A percentile compares a stretch with the other conserved stretches of the same genome.
phyloP scores from a whole-genome alignment of 2,113 vertebrate species.

The Platycercus adscitus region DNA sequence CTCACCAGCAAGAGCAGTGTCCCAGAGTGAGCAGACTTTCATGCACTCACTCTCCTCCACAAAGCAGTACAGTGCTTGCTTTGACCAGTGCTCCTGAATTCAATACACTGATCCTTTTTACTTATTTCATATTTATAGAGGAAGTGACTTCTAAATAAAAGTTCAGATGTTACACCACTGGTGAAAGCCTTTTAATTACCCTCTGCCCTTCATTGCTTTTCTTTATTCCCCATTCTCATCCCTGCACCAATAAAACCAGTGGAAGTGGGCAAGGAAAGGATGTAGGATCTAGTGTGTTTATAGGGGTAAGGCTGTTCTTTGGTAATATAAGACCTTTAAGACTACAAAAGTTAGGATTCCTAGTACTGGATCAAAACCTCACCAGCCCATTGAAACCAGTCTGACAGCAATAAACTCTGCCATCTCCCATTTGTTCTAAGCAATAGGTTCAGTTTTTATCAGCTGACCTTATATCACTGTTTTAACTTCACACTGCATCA shows the following conservation, averaged over 20 bases:
- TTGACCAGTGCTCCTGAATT: background rate
- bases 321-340: background rate
- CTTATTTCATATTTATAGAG: background rate
- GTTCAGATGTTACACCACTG: background rate
- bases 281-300: background rate
- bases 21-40: background rate
- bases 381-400: background rate
- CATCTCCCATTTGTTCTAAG: background rate
- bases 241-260: background rate
- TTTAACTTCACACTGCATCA: background rate
- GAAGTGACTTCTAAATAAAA: background rate
- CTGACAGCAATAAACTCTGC: background rate
- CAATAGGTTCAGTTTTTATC: background rate
- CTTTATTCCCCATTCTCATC: background rate
- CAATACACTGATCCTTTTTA: background rate
- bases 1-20: background rate
- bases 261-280: background rate
- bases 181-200: background rate
- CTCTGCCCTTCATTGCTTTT: background rate
- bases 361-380: background rate
- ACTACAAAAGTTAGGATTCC: background rate
- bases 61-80: rapidly evolving
- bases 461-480: background rate
- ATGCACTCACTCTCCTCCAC: background rate
- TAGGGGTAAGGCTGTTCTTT: background rate